A percentile compares a stretch with the other conserved stretches of the same genome.
These are phyloP conservation scores for Rallus limicola DNA, from an alignment of 2,113 vertebrate genomes.

Conservation along the genomic window DNA sequence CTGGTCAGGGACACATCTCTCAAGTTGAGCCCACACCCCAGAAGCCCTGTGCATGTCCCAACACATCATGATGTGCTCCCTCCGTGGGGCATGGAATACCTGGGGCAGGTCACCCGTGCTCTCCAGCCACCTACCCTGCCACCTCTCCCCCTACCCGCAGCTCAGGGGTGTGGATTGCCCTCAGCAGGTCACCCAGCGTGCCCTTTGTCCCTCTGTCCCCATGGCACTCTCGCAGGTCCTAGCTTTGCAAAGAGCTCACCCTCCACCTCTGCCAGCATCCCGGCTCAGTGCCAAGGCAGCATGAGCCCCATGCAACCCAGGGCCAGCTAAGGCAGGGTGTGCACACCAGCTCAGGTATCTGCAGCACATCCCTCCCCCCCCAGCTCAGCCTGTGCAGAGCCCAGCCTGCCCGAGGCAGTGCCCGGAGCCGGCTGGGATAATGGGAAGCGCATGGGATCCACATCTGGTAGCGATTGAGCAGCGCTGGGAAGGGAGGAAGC, in stretches of 20 bases:
- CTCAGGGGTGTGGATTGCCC: neutral
- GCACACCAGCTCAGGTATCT: slow-evolving; percentile 43
- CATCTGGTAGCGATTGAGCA: slow-evolving; percentile 97
- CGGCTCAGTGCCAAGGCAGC: neutral
- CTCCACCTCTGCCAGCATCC: neutral
- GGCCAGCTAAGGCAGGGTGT: neutral
- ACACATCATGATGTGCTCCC: neutral
- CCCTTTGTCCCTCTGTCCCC: neutral
- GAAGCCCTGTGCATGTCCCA: neutral
- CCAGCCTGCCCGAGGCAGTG: slow-evolving; percentile 74
- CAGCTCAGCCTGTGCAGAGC: neutral
- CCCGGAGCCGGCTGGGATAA: slow-evolving; percentile 76
- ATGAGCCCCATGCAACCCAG: fast-evolving
- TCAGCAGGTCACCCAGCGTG: fast-evolving
- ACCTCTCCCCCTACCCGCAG: neutral
- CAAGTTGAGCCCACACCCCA: neutral
- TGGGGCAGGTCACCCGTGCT: fast-evolving
- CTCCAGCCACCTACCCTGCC: neutral
- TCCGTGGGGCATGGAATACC: neutral
- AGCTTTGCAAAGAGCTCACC: fast-evolving
- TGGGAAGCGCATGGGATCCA: slow-evolving; percentile 80
- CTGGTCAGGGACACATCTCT: neutral
- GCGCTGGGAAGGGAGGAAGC: slow-evolving; percentile 86
- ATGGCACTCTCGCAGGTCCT: fast-evolving
- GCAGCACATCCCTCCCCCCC: slow-evolving; percentile 60